These are phyloP conservation scores for Ellobius talpinus DNA, from an alignment of 2,113 vertebrate genomes.

Conservation along the genomic window DNA sequence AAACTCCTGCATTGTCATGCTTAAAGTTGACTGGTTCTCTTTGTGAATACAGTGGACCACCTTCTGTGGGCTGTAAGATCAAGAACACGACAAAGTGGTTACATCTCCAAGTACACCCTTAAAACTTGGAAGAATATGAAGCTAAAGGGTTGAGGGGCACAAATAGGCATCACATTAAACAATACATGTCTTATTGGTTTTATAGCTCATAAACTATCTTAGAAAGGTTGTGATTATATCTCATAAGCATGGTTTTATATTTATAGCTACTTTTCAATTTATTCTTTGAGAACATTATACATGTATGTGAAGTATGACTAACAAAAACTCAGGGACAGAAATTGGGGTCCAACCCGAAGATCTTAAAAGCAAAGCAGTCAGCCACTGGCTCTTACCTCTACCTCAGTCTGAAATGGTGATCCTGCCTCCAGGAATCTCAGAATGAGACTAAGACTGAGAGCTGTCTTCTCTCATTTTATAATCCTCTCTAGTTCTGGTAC, in stretches of 20 bases:
- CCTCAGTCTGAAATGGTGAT: no score
- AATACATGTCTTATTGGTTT: neutral
- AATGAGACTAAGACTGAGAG: no score
- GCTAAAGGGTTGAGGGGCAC: neutral
- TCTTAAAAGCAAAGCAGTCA: no score
- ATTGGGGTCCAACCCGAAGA: no score
- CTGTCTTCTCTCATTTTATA: no score
- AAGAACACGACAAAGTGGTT: neutral
- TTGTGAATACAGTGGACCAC: constrained; percentile 31
- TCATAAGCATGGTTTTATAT: neutral
- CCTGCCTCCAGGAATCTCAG: no score
- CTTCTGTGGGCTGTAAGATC: constrained; percentile 67
- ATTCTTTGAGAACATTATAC: neutral
- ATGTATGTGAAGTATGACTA: neutral
- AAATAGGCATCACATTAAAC: neutral
- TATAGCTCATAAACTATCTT: neutral
- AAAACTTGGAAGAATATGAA: constrained; percentile 22
- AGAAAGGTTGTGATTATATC: neutral
- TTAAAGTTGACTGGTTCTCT: constrained; percentile 51
- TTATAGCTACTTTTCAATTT: neutral
- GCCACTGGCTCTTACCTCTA: no score
- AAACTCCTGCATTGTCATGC: constrained; percentile 28
- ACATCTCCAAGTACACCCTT: neutral
- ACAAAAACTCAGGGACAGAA: no score
- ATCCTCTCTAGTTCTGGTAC: no score